phyloP scores from a whole-genome alignment of 2,797 vertebrate species.

The Hydrocynus forskahlii region DNA sequence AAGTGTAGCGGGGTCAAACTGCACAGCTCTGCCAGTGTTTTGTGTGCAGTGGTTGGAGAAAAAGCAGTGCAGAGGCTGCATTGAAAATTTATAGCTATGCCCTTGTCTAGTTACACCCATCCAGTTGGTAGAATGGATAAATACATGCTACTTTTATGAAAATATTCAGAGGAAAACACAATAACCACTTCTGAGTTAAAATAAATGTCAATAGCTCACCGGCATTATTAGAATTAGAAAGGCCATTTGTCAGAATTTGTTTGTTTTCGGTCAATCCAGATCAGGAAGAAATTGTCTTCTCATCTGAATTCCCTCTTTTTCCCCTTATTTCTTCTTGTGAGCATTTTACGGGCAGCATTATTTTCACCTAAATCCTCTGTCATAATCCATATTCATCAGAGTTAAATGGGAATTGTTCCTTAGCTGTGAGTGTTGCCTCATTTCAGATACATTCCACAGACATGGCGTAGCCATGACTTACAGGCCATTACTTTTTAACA shows the following conservation, averaged over 20 bases:
- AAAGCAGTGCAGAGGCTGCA: constrained; percentile 37
- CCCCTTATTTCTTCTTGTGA: neutral
- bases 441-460: constrained; percentile 23
- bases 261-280: constrained; percentile 7
- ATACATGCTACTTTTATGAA: constrained; percentile 38
- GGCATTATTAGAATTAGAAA: constrained; percentile 49
- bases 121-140: constrained; percentile 43
- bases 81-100: constrained; percentile 53
- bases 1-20: constrained; percentile 36
- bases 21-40: constrained; percentile 38
- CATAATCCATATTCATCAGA: constrained; percentile 41
- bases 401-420: constrained; percentile 44
- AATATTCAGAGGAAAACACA: constrained; percentile 32
- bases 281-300: constrained; percentile 9
- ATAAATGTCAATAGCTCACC: constrained; percentile 7
- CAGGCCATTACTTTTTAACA: constrained; percentile 41
- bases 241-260: constrained; percentile 36
- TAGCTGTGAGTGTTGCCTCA: constrained; percentile 20
- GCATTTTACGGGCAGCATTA: constrained; percentile 27
- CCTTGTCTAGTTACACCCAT: constrained; percentile 47
- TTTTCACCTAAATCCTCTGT: constrained; percentile 47
- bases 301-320: neutral
- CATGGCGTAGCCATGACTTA: constrained; percentile 36
- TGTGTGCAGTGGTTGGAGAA: constrained; percentile 36
- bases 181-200: constrained; percentile 21